Evolutionary conservation across 1,140 invertebrate genomes (phyloP).

Genomic region (Solenopsis fugax): DNA sequence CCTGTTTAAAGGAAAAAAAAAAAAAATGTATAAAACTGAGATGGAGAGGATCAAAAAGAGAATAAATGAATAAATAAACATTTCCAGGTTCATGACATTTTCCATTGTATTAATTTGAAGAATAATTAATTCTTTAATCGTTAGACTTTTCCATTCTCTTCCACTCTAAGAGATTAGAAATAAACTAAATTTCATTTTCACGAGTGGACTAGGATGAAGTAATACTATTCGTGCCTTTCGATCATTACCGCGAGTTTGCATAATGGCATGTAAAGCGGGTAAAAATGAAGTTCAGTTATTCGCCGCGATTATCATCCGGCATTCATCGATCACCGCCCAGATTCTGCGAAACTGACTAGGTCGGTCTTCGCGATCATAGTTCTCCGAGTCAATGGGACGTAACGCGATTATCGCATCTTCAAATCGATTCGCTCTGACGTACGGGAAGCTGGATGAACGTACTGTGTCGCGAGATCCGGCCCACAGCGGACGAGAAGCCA

Average conservation of each 20-base stretch:
- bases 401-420: slow-evolving; percentile 2
- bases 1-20: background rate
- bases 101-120: background rate
- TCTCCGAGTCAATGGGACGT: slow-evolving; percentile 2
- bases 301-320: background rate
- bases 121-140: background rate
- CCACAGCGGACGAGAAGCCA: background rate
- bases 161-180: background rate
- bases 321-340: background rate
- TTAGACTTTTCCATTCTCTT: background rate
- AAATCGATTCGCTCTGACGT: no score
- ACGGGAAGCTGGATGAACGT: slow-evolving; percentile 14
- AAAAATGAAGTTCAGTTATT: slow-evolving; percentile 43
- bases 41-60: no score
- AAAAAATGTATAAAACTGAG: background rate
- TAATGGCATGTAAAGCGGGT: background rate
- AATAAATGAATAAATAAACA: background rate
- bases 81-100: background rate
- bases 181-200: background rate
- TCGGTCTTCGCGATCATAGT: background rate
- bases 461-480: slow-evolving; percentile 56
- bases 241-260: slow-evolving; percentile 13
- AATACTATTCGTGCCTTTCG: background rate
- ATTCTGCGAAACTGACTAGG: background rate
- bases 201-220: background rate